Conservation (phyloP, 2,797 vertebrate genomes). For the Monodelphis domestica region DNA sequence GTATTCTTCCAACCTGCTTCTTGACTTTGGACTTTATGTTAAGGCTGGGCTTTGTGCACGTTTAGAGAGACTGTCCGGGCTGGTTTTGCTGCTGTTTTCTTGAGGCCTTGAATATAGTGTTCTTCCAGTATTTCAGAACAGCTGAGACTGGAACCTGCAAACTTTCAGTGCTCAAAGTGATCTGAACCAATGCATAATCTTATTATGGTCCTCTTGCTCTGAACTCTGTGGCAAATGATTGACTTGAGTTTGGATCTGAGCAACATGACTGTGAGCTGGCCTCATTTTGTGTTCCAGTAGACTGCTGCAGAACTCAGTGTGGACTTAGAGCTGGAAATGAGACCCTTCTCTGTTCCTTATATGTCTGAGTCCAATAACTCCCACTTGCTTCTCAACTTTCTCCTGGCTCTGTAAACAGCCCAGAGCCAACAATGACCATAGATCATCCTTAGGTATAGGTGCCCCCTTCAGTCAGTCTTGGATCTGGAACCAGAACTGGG, state of each 20-base stretch:
- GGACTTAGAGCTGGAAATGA: neutral
- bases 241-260: neutral
- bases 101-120: neutral
- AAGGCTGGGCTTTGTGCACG: neutral
- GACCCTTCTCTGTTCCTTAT: neutral
- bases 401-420: neutral
- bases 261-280: neutral
- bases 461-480: neutral
- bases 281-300: neutral
- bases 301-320: neutral
- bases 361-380: neutral
- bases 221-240: neutral
- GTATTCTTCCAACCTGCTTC: neutral
- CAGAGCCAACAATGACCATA: neutral
- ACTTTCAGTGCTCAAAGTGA: neutral
- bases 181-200: neutral
- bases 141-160: neutral
- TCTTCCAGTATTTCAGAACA: neutral
- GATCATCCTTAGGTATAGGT: neutral
- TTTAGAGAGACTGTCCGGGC: neutral
- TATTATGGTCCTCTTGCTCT: neutral
- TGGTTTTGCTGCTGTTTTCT: neutral
- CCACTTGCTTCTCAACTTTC: neutral
- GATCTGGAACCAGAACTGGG: neutral
- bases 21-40: neutral